Evolutionary conservation across 2,113 vertebrate genomes (phyloP).

Genomic region (Spea multiplicata): DNA sequence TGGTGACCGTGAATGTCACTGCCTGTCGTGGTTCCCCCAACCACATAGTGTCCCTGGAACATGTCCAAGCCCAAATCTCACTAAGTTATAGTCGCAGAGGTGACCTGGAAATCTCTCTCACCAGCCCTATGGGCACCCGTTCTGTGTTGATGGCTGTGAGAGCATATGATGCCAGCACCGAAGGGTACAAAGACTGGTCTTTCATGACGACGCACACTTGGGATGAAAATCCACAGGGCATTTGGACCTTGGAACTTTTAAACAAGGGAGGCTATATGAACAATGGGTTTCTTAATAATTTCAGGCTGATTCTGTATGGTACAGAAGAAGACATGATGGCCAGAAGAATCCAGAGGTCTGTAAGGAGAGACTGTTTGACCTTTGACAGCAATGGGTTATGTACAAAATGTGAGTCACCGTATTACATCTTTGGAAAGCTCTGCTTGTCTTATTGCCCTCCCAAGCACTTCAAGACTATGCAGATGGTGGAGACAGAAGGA

Average conservation of each 20-base stretch:
- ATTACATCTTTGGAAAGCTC: no score
- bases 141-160: slow-evolving; percentile 69
- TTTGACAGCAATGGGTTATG: slow-evolving; percentile 57
- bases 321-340: slow-evolving; percentile 63
- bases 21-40: slow-evolving; percentile 46
- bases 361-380: slow-evolving; percentile 45
- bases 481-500: no score
- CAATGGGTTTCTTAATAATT: slow-evolving; percentile 60
- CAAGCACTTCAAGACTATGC: no score
- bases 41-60: slow-evolving; percentile 70
- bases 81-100: slow-evolving; percentile 71
- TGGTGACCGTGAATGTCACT: slow-evolving; percentile 41
- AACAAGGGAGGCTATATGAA: slow-evolving; percentile 67
- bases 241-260: slow-evolving; percentile 68
- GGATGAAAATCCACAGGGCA: slow-evolving; percentile 71
- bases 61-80: slow-evolving; percentile 69
- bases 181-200: slow-evolving; percentile 71
- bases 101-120: slow-evolving; percentile 69
- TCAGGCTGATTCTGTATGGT: slow-evolving; percentile 66
- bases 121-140: slow-evolving; percentile 70
- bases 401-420: no score
- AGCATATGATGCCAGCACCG: slow-evolving; percentile 63
- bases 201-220: slow-evolving; percentile 80
- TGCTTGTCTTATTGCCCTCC: no score
- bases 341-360: not conserved